These are phyloP conservation scores for Leptobrachium ailaonicum DNA, from an alignment of 2,113 vertebrate species.

Conservation along the genomic window DNA sequence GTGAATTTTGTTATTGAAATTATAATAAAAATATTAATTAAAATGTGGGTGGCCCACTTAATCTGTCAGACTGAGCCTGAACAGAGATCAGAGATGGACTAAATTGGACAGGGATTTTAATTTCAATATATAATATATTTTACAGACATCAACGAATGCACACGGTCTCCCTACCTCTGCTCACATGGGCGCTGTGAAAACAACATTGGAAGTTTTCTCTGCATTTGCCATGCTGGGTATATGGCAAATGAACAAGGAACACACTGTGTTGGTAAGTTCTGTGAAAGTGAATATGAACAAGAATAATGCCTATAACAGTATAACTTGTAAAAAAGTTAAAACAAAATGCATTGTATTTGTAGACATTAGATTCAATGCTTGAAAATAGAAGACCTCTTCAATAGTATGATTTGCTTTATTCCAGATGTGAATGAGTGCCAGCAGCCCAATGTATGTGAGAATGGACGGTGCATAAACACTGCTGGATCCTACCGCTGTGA, in stretches of 20 bases:
- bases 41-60: no score
- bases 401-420: slow-evolving; percentile 1
- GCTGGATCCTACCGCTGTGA: slow-evolving; percentile 75
- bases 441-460: slow-evolving; percentile 67
- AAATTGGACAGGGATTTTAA: no score
- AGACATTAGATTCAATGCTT: no score
- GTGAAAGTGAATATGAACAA: no score
- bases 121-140: slow-evolving; percentile 22
- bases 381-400: background rate
- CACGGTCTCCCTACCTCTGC: slow-evolving; percentile 71
- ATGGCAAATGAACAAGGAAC: slow-evolving; percentile 76
- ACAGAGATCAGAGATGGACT: no score
- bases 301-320: background rate
- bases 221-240: slow-evolving; percentile 81
- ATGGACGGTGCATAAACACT: slow-evolving; percentile 76
- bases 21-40: no score
- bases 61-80: no score
- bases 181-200: slow-evolving; percentile 84
- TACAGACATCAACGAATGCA: slow-evolving; percentile 86
- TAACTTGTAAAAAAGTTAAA: background rate
- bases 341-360: no score
- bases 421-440: slow-evolving; percentile 81
- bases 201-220: slow-evolving; percentile 85
- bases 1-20: no score
- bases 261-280: slow-evolving; percentile 76